Conservation (phyloP, 2,113 vertebrate genomes). For the Pelecanus crispus region DNA sequence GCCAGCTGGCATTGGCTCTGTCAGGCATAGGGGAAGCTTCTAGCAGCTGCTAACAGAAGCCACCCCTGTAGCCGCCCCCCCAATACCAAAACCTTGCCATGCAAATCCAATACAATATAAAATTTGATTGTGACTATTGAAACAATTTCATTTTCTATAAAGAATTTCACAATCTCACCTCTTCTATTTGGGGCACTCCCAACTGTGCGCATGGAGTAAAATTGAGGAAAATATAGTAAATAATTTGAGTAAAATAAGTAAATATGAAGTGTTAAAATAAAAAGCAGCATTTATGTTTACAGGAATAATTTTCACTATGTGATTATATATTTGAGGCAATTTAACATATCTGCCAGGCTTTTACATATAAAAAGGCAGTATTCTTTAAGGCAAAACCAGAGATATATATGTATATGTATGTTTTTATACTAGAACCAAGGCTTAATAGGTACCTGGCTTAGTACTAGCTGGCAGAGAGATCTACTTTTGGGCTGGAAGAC, state of each 20-base stretch:
- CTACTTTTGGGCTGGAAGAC: not conserved
- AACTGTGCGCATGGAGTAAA: not conserved
- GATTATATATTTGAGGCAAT: not conserved
- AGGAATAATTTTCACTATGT: not conserved
- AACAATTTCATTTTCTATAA: not conserved
- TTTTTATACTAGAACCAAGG: not conserved
- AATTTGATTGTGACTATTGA: not conserved
- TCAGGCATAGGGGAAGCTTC: too few species aligned
- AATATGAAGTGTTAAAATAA: not conserved
- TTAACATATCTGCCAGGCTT: not conserved
- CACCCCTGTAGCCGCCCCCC: too few species aligned
- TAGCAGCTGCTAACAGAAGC: too few species aligned
- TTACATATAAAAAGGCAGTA: not conserved
- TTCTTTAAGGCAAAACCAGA: not conserved
- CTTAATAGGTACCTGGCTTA: not conserved
- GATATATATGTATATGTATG: not conserved
- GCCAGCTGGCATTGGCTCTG: too few species aligned
- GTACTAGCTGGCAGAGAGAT: not conserved
- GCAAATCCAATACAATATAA: too few species aligned
- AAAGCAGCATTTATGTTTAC: not conserved
- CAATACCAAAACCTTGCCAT: too few species aligned
- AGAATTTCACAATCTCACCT: not conserved
- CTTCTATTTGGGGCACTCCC: not conserved
- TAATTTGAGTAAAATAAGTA: not conserved
- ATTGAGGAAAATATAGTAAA: not conserved